These are phyloP conservation scores for Sciaenops ocellatus DNA, from an alignment of 2,797 vertebrate genomes.

Conservation along the genomic window DNA sequence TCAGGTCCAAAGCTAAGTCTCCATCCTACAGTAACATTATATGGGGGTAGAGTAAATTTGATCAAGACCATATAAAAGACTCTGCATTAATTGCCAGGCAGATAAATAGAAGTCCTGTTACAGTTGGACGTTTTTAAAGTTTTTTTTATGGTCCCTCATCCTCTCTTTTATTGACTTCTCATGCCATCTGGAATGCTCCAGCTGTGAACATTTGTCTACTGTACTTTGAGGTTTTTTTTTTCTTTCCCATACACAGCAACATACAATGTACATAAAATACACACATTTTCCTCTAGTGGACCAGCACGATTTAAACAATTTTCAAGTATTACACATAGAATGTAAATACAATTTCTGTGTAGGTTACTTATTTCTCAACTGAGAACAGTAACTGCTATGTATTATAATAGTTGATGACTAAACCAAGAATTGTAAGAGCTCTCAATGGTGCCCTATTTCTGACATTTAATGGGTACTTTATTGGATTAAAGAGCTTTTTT, in stretches of 20 bases:
- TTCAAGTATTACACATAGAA: slow-evolving; percentile 38
- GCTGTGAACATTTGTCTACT: slow-evolving; percentile 70
- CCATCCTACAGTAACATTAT: slow-evolving; percentile 68
- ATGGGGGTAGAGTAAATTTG: slow-evolving; percentile 71
- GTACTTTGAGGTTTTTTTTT: slow-evolving; percentile 61
- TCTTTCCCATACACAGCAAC: slow-evolving; percentile 42
- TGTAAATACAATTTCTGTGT: slow-evolving; percentile 43
- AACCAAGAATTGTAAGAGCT: slow-evolving; percentile 50
- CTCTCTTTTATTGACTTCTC: slow-evolving; percentile 78
- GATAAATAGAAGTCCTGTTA: slow-evolving; percentile 79
- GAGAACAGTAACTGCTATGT: slow-evolving; percentile 47
- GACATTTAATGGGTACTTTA: slow-evolving; percentile 55
- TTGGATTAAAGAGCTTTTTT: slow-evolving; percentile 37
- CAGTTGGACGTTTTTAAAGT: slow-evolving; percentile 65
- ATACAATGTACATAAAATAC: slow-evolving; percentile 8
- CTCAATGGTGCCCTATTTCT: slow-evolving; percentile 47
- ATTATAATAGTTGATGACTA: slow-evolving; percentile 37
- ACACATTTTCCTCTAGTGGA: slow-evolving; percentile 25
- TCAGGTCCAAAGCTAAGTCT: slow-evolving; percentile 51
- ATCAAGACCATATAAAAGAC: slow-evolving; percentile 66
- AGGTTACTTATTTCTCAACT: slow-evolving; percentile 48
- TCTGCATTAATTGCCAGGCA: slow-evolving; percentile 69
- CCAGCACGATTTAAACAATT: slow-evolving; percentile 41
- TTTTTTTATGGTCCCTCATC: slow-evolving; percentile 73
- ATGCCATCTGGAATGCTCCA: slow-evolving; percentile 79